Percentiles rank a stretch among this genome's conserved stretches.
Conservation (phyloP, 2,888 invertebrate species). For the Brachycybe producta region DNA sequence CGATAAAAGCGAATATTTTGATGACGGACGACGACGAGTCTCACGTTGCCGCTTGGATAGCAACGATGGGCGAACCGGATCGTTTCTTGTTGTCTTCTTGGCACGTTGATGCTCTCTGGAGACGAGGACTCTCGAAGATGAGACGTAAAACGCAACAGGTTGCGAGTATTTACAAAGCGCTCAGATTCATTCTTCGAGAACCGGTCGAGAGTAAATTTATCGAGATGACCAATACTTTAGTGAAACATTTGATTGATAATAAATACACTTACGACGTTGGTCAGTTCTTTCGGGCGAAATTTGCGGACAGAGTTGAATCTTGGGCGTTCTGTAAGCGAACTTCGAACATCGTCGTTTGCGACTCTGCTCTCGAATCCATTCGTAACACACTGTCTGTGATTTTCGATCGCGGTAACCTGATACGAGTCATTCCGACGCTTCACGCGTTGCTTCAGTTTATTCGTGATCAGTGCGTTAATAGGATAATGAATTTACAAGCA, state of each 20-base stretch:
- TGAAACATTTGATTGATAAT: background rate
- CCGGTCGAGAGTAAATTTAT: background rate
- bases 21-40: background rate
- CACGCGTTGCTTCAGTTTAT: background rate
- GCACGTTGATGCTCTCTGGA: slow-evolving; percentile 6
- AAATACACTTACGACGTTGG: background rate
- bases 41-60: background rate
- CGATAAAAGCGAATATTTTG: background rate
- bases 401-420: background rate
- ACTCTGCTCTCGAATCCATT: slow-evolving; percentile 5
- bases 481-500: background rate
- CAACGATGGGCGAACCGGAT: background rate
- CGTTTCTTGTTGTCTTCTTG: background rate
- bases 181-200: slow-evolving; percentile 1
- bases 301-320: background rate
- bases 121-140: slow-evolving; percentile 3
- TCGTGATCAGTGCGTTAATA: background rate
- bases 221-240: background rate
- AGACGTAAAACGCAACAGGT: slow-evolving; percentile 6
- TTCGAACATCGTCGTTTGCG: background rate
- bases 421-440: background rate
- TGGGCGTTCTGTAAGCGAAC: slow-evolving; percentile 10
- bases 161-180: slow-evolving; percentile 8
- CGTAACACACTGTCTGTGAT: background rate
- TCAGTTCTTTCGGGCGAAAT: slow-evolving; percentile 2